phyloP scores from a whole-genome alignment of 2,797 vertebrate genomes.

The Eulemur rubriventer region DNA sequence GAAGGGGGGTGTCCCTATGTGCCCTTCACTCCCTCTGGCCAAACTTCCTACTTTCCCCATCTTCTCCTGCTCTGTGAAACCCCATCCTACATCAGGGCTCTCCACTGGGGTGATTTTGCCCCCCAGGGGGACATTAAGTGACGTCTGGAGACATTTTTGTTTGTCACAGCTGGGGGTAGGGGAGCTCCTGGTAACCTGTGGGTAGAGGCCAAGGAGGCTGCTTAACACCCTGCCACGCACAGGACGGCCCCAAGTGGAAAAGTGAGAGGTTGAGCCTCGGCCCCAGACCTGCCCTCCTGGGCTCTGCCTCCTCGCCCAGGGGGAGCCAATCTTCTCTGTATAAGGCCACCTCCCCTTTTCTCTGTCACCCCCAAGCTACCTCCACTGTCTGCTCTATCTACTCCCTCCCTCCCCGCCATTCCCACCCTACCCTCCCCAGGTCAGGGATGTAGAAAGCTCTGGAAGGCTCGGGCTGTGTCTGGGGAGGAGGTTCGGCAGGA shows the following conservation, averaged over 20 bases:
- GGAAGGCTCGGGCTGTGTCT: neutral
- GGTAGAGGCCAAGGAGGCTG: neutral
- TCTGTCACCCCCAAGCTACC: neutral
- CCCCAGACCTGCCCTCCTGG: neutral
- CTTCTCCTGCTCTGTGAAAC: neutral
- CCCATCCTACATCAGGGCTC: accelerated
- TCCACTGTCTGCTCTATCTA: no score
- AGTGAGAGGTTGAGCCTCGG: neutral
- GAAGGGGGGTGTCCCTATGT: neutral
- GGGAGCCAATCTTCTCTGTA: neutral
- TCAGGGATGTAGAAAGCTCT: neutral
- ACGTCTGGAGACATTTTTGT: neutral
- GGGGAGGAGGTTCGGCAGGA: neutral
- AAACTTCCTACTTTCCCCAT: accelerated
- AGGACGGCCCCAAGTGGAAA: neutral
- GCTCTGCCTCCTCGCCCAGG: no score
- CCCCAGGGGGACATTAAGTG: neutral
- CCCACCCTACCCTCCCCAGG: neutral
- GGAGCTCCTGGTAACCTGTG: neutral
- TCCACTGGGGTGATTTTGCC: neutral
- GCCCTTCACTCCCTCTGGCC: accelerated
- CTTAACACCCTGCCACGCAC: neutral
- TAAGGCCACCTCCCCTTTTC: no score
- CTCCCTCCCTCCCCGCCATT: no score
- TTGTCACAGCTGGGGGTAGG: neutral